Percentiles rank a stretch among this genome's conserved stretches.
Conservation (phyloP, 2,113 vertebrate genomes). For the Glaucidium brasilianum region DNA sequence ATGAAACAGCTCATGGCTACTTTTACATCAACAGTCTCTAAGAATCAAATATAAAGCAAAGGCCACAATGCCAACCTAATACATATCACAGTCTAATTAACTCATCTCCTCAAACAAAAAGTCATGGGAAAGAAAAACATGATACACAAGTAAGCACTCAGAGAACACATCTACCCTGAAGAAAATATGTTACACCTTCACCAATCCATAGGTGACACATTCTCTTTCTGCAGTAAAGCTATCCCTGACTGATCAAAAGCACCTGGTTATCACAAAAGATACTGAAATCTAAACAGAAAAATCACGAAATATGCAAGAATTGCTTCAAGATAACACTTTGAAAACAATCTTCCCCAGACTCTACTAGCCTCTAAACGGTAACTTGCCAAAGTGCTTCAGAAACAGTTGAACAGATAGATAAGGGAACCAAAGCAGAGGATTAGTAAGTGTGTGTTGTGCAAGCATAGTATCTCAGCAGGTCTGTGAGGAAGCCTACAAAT, state of each 20-base stretch:
- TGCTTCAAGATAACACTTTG: background rate
- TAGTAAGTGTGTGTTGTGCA: background rate
- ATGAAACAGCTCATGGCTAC: background rate
- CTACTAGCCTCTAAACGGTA: background rate
- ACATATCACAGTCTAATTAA: background rate
- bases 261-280: background rate
- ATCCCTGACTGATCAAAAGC: background rate
- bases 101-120: background rate
- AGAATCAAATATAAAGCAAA: background rate
- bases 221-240: background rate
- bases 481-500: background rate
- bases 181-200: background rate
- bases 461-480: background rate
- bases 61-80: background rate
- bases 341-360: background rate
- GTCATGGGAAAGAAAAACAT: background rate
- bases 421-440: background rate
- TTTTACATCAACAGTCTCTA: background rate
- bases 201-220: background rate
- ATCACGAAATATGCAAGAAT: background rate
- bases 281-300: background rate
- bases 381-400: background rate
- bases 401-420: background rate
- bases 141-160: background rate
- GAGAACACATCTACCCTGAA: background rate